Evolutionary conservation across 1,140 invertebrate genomes (phyloP).

Genomic region (Sarcophaga bullata): DNA sequence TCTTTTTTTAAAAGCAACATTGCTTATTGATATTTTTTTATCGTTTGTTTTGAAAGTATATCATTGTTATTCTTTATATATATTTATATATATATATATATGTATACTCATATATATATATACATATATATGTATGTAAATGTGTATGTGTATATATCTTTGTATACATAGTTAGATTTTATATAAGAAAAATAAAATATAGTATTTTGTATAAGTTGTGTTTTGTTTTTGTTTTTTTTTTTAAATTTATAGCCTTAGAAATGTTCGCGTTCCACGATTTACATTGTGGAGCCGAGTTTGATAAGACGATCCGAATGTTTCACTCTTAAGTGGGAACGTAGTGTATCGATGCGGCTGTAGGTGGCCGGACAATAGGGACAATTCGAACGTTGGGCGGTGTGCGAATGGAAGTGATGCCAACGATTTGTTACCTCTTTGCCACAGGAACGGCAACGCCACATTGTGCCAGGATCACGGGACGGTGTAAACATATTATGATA

Average conservation of each 20-base stretch:
- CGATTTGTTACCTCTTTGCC: constrained; percentile 86
- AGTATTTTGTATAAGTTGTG: constrained; percentile 42
- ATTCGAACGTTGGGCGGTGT: constrained; percentile 79
- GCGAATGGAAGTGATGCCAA: constrained; percentile 88
- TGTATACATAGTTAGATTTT: too few relatives aligned
- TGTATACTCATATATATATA: too few relatives aligned
- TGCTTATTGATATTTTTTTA: constrained; percentile 3
- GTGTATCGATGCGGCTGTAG: constrained; percentile 85
- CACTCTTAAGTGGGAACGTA: constrained; percentile 78
- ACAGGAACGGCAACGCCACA: constrained; percentile 83
- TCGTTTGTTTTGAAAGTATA: constrained; percentile 12
- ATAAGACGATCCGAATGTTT: constrained; percentile 73
- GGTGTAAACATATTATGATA: constrained; percentile 85
- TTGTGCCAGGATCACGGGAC: constrained; percentile 73
- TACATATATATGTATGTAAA: too few relatives aligned
- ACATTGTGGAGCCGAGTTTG: constrained; percentile 62
- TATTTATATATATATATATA: background rate
- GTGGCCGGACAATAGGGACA: constrained; percentile 86
- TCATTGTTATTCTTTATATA: background rate
- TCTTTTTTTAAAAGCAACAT: background rate
- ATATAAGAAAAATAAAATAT: too few relatives aligned
- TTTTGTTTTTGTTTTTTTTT: constrained; percentile 25
- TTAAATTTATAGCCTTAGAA: constrained; percentile 35
- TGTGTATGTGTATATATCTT: too few relatives aligned
- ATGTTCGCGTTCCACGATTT: constrained; percentile 43